phyloP scores from a whole-genome alignment of 2,113 vertebrate genomes.

The Telmatochromis brichardi region DNA sequence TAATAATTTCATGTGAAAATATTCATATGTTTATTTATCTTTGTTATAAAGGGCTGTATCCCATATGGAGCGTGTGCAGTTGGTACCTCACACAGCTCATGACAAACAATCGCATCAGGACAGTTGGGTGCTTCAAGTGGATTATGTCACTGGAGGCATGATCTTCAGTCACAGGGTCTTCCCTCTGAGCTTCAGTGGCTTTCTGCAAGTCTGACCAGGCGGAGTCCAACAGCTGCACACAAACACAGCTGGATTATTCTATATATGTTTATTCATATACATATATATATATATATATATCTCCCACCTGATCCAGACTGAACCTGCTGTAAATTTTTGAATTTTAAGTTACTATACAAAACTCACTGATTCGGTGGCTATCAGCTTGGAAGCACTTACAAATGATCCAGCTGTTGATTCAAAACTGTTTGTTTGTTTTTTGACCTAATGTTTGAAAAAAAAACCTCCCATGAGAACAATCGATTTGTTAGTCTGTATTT shows the following conservation, averaged over 20 bases:
- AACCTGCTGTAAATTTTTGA: background rate
- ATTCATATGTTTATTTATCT: background rate
- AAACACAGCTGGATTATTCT: background rate
- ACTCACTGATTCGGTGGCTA: background rate
- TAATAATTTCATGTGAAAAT: background rate
- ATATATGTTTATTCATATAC: background rate
- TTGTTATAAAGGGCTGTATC: background rate
- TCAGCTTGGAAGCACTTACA: background rate
- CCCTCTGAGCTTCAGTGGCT: background rate
- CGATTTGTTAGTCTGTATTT: background rate
- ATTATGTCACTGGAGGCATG: slow-evolving; percentile 7
- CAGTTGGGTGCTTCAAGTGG: slow-evolving; percentile 51
- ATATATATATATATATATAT: background rate
- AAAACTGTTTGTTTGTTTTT: background rate
- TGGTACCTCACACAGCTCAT: slow-evolving; percentile 68
- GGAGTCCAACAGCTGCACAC: slow-evolving; percentile 53
- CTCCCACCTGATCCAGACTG: rapidly evolving
- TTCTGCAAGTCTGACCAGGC: slow-evolving; percentile 25
- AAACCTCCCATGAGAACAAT: background rate
- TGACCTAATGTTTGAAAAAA: background rate
- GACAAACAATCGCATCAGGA: slow-evolving; percentile 53
- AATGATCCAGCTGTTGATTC: background rate
- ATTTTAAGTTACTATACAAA: background rate
- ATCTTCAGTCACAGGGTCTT: background rate
- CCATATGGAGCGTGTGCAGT: background rate